Conservation (phyloP, 2,113 vertebrate genomes). For the Platichthys flesus region DNA sequence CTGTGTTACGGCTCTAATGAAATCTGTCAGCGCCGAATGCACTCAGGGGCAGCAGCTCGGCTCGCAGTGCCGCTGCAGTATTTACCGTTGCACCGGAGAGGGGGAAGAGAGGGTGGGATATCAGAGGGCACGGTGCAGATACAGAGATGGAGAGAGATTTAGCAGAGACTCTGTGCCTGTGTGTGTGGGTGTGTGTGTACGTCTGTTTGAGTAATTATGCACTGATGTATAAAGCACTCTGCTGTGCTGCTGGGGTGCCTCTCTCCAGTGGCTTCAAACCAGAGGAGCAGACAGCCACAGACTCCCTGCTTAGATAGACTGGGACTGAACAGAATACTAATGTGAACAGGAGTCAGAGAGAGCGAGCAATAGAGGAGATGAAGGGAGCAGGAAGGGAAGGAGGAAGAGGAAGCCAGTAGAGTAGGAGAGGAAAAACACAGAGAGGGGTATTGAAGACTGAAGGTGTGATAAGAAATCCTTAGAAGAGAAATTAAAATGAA, state of each 20-base stretch:
- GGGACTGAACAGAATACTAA: conserved; percentile 79
- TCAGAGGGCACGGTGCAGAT: background rate
- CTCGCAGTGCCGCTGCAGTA: conserved; percentile 42
- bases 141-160: conserved; percentile 20
- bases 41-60: conserved; percentile 49
- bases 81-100: conserved; percentile 32
- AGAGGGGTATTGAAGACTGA: conserved; percentile 17
- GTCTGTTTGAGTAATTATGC: conserved; percentile 57
- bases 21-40: conserved; percentile 67
- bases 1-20: conserved; percentile 63
- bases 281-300: conserved; percentile 66
- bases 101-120: background rate
- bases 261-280: conserved; percentile 61
- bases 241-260: conserved; percentile 35
- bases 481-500: conserved; percentile 3
- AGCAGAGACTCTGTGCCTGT: conserved; percentile 19
- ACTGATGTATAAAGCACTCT: conserved; percentile 67
- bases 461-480: background rate
- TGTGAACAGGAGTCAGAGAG: conserved; percentile 53
- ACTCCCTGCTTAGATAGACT: conserved; percentile 59
- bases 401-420: conserved; percentile 1
- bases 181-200: conserved; percentile 13
- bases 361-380: conserved; percentile 27
- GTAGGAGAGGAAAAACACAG: conserved; percentile 39
- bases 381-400: conserved; percentile 6